Percentiles rank a stretch among this genome's conserved stretches.
These are phyloP conservation scores for Ornithoptera alexandrae DNA, from an alignment of 2,888 invertebrate species.

Conservation along the genomic window DNA sequence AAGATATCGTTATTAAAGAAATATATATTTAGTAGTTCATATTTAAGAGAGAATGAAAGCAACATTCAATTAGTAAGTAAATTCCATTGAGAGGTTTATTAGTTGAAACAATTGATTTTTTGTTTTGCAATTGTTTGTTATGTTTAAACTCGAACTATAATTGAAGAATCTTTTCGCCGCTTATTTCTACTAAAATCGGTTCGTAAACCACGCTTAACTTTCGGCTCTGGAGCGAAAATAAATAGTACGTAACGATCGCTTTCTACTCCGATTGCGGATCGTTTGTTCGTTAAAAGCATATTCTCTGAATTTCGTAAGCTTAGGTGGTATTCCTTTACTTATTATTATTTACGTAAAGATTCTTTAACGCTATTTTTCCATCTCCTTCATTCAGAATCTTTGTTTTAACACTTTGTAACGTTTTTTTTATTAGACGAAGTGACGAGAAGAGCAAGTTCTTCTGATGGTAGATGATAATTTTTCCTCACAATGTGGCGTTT, in stretches of 20 bases:
- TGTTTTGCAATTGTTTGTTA: too few relatives aligned
- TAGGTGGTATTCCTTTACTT: slow-evolving; percentile 2
- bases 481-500: too few relatives aligned
- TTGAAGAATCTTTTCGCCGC: slow-evolving; percentile 5
- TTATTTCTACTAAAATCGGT: slow-evolving; percentile 9
- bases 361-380: background rate
- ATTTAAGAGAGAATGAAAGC: background rate
- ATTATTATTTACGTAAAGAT: slow-evolving; percentile 1
- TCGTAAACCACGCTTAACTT: slow-evolving; percentile 12
- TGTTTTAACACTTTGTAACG: too few relatives aligned
- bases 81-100: too few relatives aligned
- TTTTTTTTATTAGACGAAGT: too few relatives aligned
- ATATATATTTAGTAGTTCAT: too few relatives aligned
- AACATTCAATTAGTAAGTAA: too few relatives aligned
- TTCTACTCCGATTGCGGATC: slow-evolving; percentile 24
- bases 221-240: slow-evolving; percentile 19
- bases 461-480: too few relatives aligned
- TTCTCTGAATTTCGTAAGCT: slow-evolving; percentile 18
- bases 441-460: too few relatives aligned
- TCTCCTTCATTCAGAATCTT: too few relatives aligned
- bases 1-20: too few relatives aligned
- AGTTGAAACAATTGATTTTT: too few relatives aligned
- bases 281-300: slow-evolving; percentile 14
- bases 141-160: background rate
- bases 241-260: slow-evolving; percentile 17